A percentile compares a stretch with the other conserved stretches of the same genome.
phyloP scores from a whole-genome alignment of 2,113 vertebrate genomes.

The Solea solea region DNA sequence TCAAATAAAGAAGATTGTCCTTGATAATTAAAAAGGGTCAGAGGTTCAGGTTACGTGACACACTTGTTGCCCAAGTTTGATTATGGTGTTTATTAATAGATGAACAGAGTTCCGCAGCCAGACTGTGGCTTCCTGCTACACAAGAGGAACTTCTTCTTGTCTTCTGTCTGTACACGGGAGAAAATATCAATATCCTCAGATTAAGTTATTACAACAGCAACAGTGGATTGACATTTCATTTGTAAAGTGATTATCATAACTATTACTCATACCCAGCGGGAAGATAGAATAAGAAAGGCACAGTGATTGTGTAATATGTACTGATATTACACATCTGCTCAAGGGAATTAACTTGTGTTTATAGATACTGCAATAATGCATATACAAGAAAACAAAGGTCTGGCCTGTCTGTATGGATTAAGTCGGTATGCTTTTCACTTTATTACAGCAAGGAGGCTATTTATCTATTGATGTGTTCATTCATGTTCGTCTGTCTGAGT shows the following conservation, averaged over 20 bases:
- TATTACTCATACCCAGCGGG: too few species aligned
- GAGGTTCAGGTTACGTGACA: slow-evolving; percentile 59
- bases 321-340: too few species aligned
- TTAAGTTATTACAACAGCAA: neutral
- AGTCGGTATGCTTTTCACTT: neutral
- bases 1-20: slow-evolving; percentile 39
- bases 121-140: slow-evolving; percentile 19
- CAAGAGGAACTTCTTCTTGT: slow-evolving; percentile 7
- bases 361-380: too few species aligned
- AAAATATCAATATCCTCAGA: neutral
- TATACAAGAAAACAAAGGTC: neutral
- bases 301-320: too few species aligned
- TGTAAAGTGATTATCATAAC: too few species aligned
- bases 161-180: slow-evolving; percentile 1
- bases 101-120: slow-evolving; percentile 33
- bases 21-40: slow-evolving; percentile 44
- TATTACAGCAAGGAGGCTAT: neutral
- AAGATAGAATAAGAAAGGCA: neutral
- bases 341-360: too few species aligned
- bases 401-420: neutral
- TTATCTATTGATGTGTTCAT: too few species aligned
- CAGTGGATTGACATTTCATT: too few species aligned
- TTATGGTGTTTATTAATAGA: slow-evolving; percentile 70
- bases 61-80: slow-evolving; percentile 53
- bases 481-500: too few species aligned